A percentile compares a stretch with the other conserved stretches of the same genome.
phyloP scores from a whole-genome alignment of 2,888 invertebrate genomes.

The Epirrita christyi region DNA sequence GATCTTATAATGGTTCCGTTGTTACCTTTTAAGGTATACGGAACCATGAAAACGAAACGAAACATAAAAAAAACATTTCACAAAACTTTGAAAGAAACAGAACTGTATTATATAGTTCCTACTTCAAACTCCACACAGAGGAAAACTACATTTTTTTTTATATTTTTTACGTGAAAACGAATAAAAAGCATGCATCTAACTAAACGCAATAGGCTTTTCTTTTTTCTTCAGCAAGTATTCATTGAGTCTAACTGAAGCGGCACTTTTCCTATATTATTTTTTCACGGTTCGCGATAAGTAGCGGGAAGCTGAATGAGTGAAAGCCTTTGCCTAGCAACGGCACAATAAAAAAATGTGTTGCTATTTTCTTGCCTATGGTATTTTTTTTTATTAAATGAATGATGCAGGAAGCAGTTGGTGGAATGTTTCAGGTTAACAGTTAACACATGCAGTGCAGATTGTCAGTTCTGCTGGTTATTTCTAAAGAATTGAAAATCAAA shows the following conservation, averaged over 20 bases:
- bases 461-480: too few relatives aligned
- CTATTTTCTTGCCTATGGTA: conserved; percentile 44
- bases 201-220: conserved; percentile 20
- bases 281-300: conserved; percentile 57
- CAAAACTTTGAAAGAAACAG: too few relatives aligned
- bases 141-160: conserved; percentile 19
- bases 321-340: conserved; percentile 33
- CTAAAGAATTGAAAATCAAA: too few relatives aligned
- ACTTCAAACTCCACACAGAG: conserved; percentile 9
- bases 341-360: conserved; percentile 43
- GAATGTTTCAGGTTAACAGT: too few relatives aligned
- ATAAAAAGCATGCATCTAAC: conserved; percentile 34
- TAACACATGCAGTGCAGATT: too few relatives aligned
- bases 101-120: conserved; percentile 1
- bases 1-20: too few relatives aligned
- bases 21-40: too few relatives aligned
- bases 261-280: conserved; percentile 58
- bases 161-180: conserved; percentile 20
- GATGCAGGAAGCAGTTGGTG: too few relatives aligned
- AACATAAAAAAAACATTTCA: too few relatives aligned
- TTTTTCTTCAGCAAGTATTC: conserved; percentile 28
- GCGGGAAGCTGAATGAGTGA: conserved; percentile 40
- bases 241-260: conserved; percentile 35
- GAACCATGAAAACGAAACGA: too few relatives aligned
- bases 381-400: too few relatives aligned